phyloP scores from a whole-genome alignment of 1,140 invertebrate species.

The Neoseiulus cucumeris region DNA sequence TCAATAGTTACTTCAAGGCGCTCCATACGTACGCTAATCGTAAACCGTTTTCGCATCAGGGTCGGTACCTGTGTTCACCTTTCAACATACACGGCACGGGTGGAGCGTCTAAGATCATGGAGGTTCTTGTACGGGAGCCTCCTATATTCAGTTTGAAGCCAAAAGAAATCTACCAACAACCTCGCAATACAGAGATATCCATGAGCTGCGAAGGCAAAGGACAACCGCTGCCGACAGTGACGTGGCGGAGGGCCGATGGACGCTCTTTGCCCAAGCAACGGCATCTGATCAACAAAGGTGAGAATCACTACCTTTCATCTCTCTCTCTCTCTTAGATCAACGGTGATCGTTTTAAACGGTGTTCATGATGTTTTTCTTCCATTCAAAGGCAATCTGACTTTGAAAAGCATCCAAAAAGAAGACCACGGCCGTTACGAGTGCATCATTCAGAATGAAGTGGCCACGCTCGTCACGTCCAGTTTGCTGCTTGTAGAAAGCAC shows the following conservation, averaged over 20 bases:
- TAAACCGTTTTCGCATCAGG: conserved; percentile 37
- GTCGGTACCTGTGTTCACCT: conserved; percentile 80
- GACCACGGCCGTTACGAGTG: conserved; percentile 92
- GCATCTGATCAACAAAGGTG: not conserved
- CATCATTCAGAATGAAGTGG: conserved; percentile 78
- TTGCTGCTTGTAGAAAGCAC: conserved; percentile 74
- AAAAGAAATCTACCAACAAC: conserved; percentile 25
- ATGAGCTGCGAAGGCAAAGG: conserved; percentile 85
- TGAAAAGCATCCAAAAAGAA: conserved; percentile 57
- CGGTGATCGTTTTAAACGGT: no score
- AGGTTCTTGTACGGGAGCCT: conserved; percentile 59
- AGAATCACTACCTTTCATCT: not conserved
- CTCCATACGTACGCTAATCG: no score
- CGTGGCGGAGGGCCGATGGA: conserved; percentile 61
- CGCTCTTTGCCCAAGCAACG: not conserved
- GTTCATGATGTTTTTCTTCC: not conserved
- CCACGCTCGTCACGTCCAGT: conserved; percentile 67
- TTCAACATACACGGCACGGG: conserved; percentile 83
- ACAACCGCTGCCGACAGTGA: conserved; percentile 65
- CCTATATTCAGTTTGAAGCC: conserved; percentile 29
- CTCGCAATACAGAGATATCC: conserved; percentile 42
- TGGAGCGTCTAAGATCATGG: conserved; percentile 73
- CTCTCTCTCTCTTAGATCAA: not conserved
- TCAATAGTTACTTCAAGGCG: no score
- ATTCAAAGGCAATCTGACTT: conserved; percentile 58